Evolutionary conservation across 2,888 invertebrate species (phyloP), one percentile per base, ranked within the genome.

Genomic region (Acleris laterana): DNA sequence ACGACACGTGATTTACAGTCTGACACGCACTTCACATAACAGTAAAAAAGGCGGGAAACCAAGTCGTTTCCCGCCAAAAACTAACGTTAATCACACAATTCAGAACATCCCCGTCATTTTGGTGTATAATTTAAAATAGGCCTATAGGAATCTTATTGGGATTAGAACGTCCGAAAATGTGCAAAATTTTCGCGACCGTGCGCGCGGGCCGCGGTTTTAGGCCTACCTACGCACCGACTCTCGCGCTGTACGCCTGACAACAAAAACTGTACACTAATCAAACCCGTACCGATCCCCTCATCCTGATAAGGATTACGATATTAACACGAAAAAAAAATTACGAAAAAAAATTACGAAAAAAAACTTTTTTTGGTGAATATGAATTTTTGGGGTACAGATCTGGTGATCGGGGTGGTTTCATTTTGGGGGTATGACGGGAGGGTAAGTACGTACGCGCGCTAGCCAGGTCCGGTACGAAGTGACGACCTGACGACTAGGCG

Each of bases 111-210:
- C n/a, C 72, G 69, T 62, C 71, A 69, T 62, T 72, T 76, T 79
- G 68, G 53, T 69, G 63, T 56, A 71, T 73, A 78, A 72, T 74
- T 79, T 78, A 81, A 88, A 89, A 89, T 90, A 89, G 91, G 91
- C 91, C 91, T 92, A 92, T 84, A 90, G 82, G 89, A 91, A 87
- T 92, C 89, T 91, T 91, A 89, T 90, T 87, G 83, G 90, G 77
- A 72, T 76, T 76, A 72, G 76, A 74, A 68, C 70, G 72, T 58
- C 70, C 71, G 64, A 69, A 84, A 74, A 74, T 81, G 83, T 86
- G 91, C 91, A 81, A 89, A 90, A 80, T 74, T 78, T 89, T 90
- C 74, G 90, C 88, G 79, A 78, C 77, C 70, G 46, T 46, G n/a
- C 69, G 72, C 80, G 82, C 81, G 80, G 78, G 71, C 82, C 84